These are phyloP conservation scores for Stenoptilia bipunctidactyla DNA, from an alignment of 2,888 invertebrate species.

Conservation along the genomic window DNA sequence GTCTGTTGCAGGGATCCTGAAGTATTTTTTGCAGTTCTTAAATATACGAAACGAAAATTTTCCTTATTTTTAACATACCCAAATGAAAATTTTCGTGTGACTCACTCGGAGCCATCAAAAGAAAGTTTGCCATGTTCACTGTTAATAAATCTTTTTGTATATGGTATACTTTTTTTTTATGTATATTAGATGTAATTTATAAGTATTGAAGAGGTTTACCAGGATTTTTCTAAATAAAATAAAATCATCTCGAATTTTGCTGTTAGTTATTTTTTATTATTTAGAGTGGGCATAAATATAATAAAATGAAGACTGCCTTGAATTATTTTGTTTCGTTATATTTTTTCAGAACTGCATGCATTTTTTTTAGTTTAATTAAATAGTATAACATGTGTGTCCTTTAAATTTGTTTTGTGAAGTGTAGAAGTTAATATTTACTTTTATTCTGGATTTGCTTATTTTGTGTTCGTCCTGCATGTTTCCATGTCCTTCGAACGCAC, in stretches of 20 bases:
- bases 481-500: constrained; percentile 62
- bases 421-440: constrained; percentile 2
- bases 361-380: constrained; percentile 10
- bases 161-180: constrained; percentile 28
- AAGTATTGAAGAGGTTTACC: constrained; percentile 38
- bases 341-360: constrained; percentile 16
- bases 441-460: constrained; percentile 9
- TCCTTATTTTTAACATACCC: too few species aligned
- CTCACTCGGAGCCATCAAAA: not conserved
- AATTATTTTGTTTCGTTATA: not conserved
- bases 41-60: too few species aligned
- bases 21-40: constrained; percentile 7
- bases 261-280: constrained; percentile 34
- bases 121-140: constrained; percentile 17
- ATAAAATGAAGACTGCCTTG: too few species aligned
- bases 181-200: constrained; percentile 25
- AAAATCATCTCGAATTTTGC: constrained; percentile 10
- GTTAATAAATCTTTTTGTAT: constrained; percentile 2
- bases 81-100: too few species aligned
- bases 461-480: constrained; percentile 34
- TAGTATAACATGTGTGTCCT: too few species aligned
- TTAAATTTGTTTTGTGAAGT: constrained; percentile 8
- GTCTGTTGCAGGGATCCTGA: constrained; percentile 34
- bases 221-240: constrained; percentile 37
- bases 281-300: too few species aligned